Evolutionary conservation across 2,797 vertebrate species (phyloP).

Genomic region (Sebastolobus alascanus): DNA sequence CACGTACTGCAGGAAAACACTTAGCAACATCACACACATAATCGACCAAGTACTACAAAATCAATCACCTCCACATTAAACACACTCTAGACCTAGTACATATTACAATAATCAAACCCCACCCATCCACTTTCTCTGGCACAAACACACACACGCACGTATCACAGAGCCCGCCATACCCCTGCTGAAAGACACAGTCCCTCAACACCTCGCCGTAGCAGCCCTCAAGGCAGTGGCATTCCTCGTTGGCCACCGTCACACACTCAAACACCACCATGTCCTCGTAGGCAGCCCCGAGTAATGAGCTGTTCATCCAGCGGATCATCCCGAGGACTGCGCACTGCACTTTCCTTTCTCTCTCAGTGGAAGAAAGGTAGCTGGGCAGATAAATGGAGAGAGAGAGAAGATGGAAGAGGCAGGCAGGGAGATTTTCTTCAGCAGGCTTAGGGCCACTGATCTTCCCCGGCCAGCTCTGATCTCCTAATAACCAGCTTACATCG

Average conservation of each 20-base stretch:
- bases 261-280: conserved; percentile 80
- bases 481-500: conserved; percentile 82
- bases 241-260: conserved; percentile 75
- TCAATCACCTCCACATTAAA: conserved; percentile 5
- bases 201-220: conserved; percentile 75
- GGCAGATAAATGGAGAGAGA: conserved; percentile 39
- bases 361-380: conserved; percentile 43
- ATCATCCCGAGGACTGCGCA: conserved; percentile 60
- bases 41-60: conserved; percentile 5
- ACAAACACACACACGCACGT: background rate
- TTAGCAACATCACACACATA: background rate
- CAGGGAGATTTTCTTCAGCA: conserved; percentile 77
- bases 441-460: conserved; percentile 84
- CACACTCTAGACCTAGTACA: background rate
- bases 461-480: conserved; percentile 80
- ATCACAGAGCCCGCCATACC: conserved; percentile 66
- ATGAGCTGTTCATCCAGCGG: conserved; percentile 74
- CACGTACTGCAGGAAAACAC: conserved; percentile 13
- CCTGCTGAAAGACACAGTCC: conserved; percentile 73
- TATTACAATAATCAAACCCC: conserved; percentile 50
- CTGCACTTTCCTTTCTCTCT: conserved; percentile 38
- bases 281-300: conserved; percentile 63
- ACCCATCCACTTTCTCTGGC: conserved; percentile 28
- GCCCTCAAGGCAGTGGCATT: conserved; percentile 76
- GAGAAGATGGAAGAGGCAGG: conserved; percentile 55